Evolutionary conservation across 2,888 invertebrate genomes (phyloP).

Genomic region (Drosophila rellima): DNA sequence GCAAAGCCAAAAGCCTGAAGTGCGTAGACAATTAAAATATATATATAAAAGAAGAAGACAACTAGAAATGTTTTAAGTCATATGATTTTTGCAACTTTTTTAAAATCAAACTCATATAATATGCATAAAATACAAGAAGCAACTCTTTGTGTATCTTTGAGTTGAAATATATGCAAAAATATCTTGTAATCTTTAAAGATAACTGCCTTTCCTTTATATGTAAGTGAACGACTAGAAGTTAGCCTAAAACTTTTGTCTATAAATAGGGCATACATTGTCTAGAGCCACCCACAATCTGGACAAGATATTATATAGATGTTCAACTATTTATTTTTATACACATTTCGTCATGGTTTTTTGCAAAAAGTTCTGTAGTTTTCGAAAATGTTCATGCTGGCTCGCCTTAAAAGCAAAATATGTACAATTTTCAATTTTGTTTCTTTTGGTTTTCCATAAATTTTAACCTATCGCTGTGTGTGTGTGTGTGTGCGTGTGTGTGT

Average conservation of each 20-base stretch:
- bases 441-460: slow-evolving; percentile 42
- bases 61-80: background rate
- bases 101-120: background rate
- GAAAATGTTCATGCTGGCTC: slow-evolving; percentile 26
- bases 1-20: background rate
- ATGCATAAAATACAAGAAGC: no score
- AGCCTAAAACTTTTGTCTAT: background rate
- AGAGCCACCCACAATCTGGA: slow-evolving; percentile 22
- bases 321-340: slow-evolving; percentile 35
- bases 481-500: slow-evolving; percentile 30
- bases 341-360: slow-evolving; percentile 71
- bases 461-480: slow-evolving; percentile 6
- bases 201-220: background rate
- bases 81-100: background rate
- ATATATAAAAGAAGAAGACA: background rate
- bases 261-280: slow-evolving; percentile 10
- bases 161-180: background rate
- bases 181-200: background rate
- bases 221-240: background rate
- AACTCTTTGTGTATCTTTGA: no score
- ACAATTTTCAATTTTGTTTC: slow-evolving; percentile 23
- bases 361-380: slow-evolving; percentile 36
- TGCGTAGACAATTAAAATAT: background rate
- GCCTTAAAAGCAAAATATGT: slow-evolving; percentile 44
- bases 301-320: slow-evolving; percentile 17